phyloP scores from a whole-genome alignment of 1,140 invertebrate species.

The Solenopsis fugax region DNA sequence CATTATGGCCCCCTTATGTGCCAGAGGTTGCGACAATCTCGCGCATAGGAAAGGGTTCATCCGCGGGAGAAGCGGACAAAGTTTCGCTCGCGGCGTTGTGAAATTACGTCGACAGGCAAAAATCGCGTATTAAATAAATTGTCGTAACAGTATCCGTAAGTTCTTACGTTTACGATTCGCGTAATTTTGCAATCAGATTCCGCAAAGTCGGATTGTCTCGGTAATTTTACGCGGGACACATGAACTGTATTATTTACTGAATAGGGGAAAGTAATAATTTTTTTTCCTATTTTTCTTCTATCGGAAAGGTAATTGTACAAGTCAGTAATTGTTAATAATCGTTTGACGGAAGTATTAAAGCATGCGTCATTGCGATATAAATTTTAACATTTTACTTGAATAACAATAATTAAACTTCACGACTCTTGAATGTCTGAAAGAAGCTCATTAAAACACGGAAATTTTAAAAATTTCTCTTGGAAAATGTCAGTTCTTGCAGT shows the following conservation, averaged over 20 bases:
- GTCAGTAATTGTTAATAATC: conserved; percentile 2
- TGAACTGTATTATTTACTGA: conserved; percentile 36
- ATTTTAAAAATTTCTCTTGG: background rate
- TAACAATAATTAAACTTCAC: conserved; percentile 19
- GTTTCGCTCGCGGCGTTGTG: conserved; percentile 36
- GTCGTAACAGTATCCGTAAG: conserved; percentile 42
- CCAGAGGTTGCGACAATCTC: conserved; percentile 60
- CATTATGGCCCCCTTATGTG: conserved; percentile 50
- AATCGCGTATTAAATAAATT: conserved; percentile 40
- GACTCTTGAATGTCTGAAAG: background rate
- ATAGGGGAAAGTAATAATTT: background rate
- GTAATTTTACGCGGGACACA: background rate
- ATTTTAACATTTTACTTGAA: background rate
- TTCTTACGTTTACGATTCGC: conserved; percentile 34
- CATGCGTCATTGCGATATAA: background rate
- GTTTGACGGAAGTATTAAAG: background rate
- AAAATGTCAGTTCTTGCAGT: background rate
- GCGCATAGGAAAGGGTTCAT: conserved; percentile 26
- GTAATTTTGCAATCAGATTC: conserved; percentile 27
- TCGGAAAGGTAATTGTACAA: background rate
- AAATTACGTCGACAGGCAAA: conserved; percentile 41
- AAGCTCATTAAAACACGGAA: background rate
- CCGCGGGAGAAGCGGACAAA: conserved; percentile 22
- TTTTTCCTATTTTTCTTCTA: background rate
- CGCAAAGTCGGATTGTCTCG: conserved; percentile 15